These are phyloP conservation scores for Drosophila flavopinicola DNA, from an alignment of 2,888 invertebrate genomes.

Conservation along the genomic window DNA sequence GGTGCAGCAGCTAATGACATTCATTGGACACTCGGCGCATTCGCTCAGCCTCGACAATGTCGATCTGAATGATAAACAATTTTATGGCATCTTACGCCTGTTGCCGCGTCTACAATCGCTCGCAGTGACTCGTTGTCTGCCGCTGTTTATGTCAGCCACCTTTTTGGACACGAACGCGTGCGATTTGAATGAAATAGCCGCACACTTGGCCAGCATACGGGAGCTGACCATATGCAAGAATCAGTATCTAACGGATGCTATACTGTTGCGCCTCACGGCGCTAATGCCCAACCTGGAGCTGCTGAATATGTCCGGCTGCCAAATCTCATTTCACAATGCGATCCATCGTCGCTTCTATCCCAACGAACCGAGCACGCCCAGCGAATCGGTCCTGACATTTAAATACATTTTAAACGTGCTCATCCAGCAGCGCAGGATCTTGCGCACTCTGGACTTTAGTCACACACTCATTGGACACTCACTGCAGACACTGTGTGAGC, in stretches of 20 bases:
- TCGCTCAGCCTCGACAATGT: constrained; percentile 86
- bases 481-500: constrained; percentile 86
- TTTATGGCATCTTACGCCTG: constrained; percentile 86
- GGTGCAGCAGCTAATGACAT: constrained; percentile 86
- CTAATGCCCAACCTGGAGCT: constrained; percentile 87
- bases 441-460: constrained; percentile 88
- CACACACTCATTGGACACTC: constrained; percentile 89
- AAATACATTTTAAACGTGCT: constrained; percentile 87
- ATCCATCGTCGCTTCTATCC: constrained; percentile 89
- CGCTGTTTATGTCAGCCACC: constrained; percentile 90
- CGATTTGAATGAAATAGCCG: constrained; percentile 85
- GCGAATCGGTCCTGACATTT: constrained; percentile 90
- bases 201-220: constrained; percentile 85
- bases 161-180: constrained; percentile 86
- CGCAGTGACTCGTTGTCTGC: constrained; percentile 88
- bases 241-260: constrained; percentile 90
- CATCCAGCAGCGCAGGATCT: constrained; percentile 85
- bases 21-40: constrained; percentile 86
- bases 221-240: constrained; percentile 88
- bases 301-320: constrained; percentile 88
- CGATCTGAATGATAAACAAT: constrained; percentile 88
- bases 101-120: constrained; percentile 86
- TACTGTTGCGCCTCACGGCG: constrained; percentile 88
- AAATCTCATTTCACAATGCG: constrained; percentile 89
- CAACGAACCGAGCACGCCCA: constrained; percentile 84